These are phyloP conservation scores for Enoplolaimus lenunculus DNA, from an alignment of 2,888 invertebrate genomes.

Conservation along the genomic window DNA sequence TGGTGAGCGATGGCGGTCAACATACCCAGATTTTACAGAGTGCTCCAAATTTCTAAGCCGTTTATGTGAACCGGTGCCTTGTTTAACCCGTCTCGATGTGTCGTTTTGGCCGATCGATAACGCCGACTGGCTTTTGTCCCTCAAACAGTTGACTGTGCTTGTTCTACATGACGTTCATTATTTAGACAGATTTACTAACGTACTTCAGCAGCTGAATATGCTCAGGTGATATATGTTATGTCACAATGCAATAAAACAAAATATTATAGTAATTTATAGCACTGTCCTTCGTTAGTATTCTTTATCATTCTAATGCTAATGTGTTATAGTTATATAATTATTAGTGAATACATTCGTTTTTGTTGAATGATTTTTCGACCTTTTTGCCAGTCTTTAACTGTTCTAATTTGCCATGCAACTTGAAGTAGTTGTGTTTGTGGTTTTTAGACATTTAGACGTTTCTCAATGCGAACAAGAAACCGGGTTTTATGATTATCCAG, in stretches of 20 bases:
- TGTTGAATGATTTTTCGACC: too few species aligned
- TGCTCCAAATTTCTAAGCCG: background rate
- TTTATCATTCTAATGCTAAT: too few species aligned
- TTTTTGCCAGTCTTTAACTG: too few species aligned
- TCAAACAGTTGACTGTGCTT: background rate
- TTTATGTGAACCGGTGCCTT: background rate
- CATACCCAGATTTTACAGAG: background rate
- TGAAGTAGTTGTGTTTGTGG: background rate
- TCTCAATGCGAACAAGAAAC: constrained; percentile 52
- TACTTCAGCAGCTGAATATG: background rate
- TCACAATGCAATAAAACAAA: too few species aligned
- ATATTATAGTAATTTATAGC: too few species aligned
- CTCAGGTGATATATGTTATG: too few species aligned
- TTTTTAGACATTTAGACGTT: constrained; percentile 62
- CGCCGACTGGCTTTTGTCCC: background rate
- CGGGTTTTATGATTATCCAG: constrained; percentile 61
- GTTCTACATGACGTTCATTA: background rate
- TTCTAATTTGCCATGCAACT: background rate
- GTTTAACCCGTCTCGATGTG: background rate
- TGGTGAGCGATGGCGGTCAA: background rate
- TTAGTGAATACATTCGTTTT: too few species aligned
- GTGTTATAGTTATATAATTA: too few species aligned
- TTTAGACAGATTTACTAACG: background rate
- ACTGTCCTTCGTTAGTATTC: too few species aligned
- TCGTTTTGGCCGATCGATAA: background rate